Conservation (phyloP, 1,140 invertebrate species). For the Dolichoris vasculosae region DNA sequence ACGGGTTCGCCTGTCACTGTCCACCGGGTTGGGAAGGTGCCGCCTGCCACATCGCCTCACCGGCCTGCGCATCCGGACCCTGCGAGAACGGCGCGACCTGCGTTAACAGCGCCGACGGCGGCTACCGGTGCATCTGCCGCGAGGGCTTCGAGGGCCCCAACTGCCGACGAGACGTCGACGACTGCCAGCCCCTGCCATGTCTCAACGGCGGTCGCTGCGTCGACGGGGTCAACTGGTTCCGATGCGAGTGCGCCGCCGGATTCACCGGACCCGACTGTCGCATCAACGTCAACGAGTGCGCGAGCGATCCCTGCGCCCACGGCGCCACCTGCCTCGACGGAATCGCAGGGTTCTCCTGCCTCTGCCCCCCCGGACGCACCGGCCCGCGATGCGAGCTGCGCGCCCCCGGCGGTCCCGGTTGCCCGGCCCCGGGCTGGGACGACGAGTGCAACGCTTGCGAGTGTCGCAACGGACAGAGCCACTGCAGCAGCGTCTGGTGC, state of each 20-base stretch:
- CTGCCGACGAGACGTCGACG: conserved; percentile 80
- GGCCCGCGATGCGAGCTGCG: conserved; percentile 81
- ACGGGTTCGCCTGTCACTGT: conserved; percentile 79
- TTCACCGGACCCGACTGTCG: conserved; percentile 84
- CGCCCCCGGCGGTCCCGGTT: conserved; percentile 64
- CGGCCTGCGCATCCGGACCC: conserved; percentile 82
- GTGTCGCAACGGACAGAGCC: conserved; percentile 82
- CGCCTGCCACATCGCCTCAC: conserved; percentile 82
- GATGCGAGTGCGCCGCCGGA: conserved; percentile 83
- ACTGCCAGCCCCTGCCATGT: conserved; percentile 80
- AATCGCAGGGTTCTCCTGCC: conserved; percentile 85
- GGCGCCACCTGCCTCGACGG: conserved; percentile 88
- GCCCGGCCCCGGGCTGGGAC: conserved; percentile 71
- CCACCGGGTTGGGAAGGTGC: conserved; percentile 79
- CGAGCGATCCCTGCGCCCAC: conserved; percentile 87
- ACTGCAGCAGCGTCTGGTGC: conserved; percentile 91
- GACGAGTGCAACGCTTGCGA: conserved; percentile 89
- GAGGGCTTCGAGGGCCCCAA: conserved; percentile 80
- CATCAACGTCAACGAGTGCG: conserved; percentile 86
- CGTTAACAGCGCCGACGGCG: conserved; percentile 80
- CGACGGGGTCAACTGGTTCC: conserved; percentile 87
- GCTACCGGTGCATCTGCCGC: conserved; percentile 82
- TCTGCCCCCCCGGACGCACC: conserved; percentile 85
- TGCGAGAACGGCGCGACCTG: conserved; percentile 87
- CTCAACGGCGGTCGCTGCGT: conserved; percentile 86